Evolutionary conservation across 2,888 invertebrate genomes (phyloP).

Genomic region (Sphinx pinastri): DNA sequence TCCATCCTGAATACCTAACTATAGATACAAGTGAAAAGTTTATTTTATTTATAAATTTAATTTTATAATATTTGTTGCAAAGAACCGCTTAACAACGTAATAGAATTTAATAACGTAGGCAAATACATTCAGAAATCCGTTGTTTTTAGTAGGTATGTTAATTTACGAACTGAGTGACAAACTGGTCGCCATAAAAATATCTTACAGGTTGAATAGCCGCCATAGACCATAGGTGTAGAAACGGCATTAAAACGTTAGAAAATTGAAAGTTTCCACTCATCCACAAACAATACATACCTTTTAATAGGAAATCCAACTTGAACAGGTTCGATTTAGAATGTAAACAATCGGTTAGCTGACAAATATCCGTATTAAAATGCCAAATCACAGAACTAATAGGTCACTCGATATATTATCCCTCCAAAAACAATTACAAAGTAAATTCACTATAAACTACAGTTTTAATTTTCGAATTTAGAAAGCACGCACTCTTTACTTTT

Average conservation of each 20-base stretch:
- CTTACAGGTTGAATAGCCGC: constrained; percentile 3
- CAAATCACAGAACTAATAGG: not conserved
- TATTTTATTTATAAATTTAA: no score
- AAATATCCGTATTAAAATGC: constrained; percentile 9
- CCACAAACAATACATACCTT: constrained; percentile 11
- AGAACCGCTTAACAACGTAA: no score
- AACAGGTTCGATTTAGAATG: constrained; percentile 22
- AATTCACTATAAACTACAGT: constrained; percentile 4
- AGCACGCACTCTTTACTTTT: constrained; percentile 20
- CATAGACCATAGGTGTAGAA: not conserved
- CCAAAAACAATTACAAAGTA: not conserved
- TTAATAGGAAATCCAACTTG: constrained; percentile 21
- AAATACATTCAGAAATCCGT: not conserved
- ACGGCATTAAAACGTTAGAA: constrained; percentile 5
- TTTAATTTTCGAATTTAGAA: constrained; percentile 16
- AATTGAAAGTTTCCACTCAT: constrained; percentile 8
- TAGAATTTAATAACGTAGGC: no score
- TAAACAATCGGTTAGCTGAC: constrained; percentile 8
- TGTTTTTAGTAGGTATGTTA: not conserved
- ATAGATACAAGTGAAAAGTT: no score
- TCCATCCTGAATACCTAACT: no score
- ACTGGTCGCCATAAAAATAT: constrained; percentile 12
- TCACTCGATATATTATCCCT: not conserved
- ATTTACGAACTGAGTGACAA: not conserved
- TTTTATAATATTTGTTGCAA: no score